Evolutionary conservation across 2,888 invertebrate species (phyloP).

Genomic region (Penaeus monodon): DNA sequence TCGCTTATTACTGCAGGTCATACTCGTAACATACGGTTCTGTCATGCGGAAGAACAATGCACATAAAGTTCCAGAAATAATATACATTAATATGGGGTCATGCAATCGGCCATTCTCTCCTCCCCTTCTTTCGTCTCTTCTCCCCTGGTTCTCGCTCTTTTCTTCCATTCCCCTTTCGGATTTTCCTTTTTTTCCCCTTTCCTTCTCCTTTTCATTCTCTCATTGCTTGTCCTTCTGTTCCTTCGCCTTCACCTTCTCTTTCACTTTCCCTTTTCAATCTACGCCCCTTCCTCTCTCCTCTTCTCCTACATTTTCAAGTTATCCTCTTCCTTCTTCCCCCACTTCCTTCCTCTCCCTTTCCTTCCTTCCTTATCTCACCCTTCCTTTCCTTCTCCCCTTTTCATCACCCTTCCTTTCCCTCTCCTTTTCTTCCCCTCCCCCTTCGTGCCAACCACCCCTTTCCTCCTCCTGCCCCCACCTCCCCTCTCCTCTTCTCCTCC

Average conservation of each 20-base stretch:
- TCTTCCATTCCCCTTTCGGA: neutral
- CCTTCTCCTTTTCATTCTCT: neutral
- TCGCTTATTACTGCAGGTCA: too few relatives aligned
- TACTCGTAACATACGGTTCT: too few relatives aligned
- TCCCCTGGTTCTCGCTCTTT: neutral
- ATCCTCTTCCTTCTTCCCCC: neutral
- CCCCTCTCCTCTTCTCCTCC: too few relatives aligned
- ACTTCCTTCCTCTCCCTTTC: neutral
- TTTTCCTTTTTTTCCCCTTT: neutral
- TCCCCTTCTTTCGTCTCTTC: neutral
- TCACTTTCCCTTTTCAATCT: neutral
- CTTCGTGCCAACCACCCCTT: neutral
- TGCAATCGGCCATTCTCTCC: neutral
- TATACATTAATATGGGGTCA: too few relatives aligned
- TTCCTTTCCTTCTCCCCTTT: neutral
- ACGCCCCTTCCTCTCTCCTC: neutral
- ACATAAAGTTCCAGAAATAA: too few relatives aligned
- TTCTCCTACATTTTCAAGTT: too few relatives aligned
- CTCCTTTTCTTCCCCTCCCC: neutral
- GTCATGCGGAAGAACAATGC: too few relatives aligned
- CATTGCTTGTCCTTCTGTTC: neutral
- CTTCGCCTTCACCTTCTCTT: neutral
- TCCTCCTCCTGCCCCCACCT: neutral
- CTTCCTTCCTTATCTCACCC: constrained; percentile 2
- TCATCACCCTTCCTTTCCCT: neutral